Conservation (phyloP, 2,113 vertebrate genomes). For the Calidris pygmaea region DNA sequence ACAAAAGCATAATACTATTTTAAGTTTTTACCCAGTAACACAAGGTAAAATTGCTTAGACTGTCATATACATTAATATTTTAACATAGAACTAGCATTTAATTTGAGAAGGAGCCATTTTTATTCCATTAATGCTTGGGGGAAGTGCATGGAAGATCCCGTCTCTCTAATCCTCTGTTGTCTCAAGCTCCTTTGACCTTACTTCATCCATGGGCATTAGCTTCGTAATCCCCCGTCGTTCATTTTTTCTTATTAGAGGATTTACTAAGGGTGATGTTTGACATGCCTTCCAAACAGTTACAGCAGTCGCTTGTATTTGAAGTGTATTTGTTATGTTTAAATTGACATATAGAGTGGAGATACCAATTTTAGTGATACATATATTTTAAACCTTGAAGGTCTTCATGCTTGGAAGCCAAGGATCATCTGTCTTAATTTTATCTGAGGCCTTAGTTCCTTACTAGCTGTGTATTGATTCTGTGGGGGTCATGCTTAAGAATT, state of each 20-base stretch:
- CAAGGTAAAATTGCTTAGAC: background rate
- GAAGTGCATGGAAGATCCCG: slow-evolving; percentile 19
- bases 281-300: background rate
- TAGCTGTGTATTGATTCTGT: background rate
- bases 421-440: slow-evolving; percentile 23
- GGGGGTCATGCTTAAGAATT: background rate
- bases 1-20: background rate
- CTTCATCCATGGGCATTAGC: slow-evolving; percentile 83
- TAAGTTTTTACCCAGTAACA: background rate
- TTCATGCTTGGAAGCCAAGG: background rate
- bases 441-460: background rate
- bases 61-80: slow-evolving; percentile 9
- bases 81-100: slow-evolving; percentile 10
- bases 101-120: slow-evolving; percentile 33
- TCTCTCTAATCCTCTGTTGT: slow-evolving; percentile 79
- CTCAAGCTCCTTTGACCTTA: slow-evolving; percentile 77
- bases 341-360: background rate
- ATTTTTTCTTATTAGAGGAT: slow-evolving; percentile 74
- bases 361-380: background rate
- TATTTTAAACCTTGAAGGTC: background rate
- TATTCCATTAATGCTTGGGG: slow-evolving; percentile 39
- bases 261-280: slow-evolving; percentile 61
- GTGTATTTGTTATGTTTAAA: background rate
- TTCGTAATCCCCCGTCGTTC: slow-evolving; percentile 83
- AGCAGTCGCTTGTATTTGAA: background rate